Evolutionary conservation across 30 jellyfish, hydroid and myxozoan genomes (phyloP).

Genomic region (Rhopilema esculentum): DNA sequence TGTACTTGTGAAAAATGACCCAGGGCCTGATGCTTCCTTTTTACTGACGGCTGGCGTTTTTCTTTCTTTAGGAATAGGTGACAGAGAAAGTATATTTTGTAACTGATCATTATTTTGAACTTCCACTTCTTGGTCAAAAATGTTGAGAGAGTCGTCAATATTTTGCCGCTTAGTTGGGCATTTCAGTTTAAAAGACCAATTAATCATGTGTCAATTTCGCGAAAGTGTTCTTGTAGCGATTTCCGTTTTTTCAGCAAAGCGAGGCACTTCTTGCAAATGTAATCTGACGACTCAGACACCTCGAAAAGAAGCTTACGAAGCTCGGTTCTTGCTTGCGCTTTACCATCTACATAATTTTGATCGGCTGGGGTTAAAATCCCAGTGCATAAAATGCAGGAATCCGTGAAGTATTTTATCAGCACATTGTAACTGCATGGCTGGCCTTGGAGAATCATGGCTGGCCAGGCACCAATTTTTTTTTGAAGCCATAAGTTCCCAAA

Average conservation of each 20-base stretch:
- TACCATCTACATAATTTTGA: conserved; percentile 14
- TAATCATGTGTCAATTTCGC: neutral
- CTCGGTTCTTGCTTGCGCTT: conserved; percentile 8
- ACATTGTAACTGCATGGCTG: too few species aligned
- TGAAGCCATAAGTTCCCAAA: conserved; percentile 3
- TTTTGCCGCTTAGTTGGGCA: neutral
- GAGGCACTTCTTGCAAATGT: conserved; percentile 24
- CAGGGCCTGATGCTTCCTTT: neutral
- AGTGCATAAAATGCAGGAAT: conserved; percentile 1
- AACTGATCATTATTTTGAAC: too few species aligned
- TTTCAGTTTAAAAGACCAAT: neutral
- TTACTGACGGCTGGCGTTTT: neutral
- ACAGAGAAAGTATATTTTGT: too few species aligned
- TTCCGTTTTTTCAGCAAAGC: neutral
- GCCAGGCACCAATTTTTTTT: neutral
- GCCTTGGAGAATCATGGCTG: conserved; percentile 8
- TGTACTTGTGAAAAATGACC: too few species aligned
- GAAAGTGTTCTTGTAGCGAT: neutral
- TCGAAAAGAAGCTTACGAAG: conserved; percentile 11
- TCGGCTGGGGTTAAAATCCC: conserved; percentile 3
- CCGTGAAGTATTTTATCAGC: too few species aligned
- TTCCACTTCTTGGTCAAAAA: too few species aligned
- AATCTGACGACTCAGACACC: neutral
- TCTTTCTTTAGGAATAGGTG: too few species aligned
- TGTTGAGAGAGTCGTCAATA: too few species aligned